Evolutionary conservation across 2,888 invertebrate species (phyloP).

Genomic region (Digitonthophagus gazella): DNA sequence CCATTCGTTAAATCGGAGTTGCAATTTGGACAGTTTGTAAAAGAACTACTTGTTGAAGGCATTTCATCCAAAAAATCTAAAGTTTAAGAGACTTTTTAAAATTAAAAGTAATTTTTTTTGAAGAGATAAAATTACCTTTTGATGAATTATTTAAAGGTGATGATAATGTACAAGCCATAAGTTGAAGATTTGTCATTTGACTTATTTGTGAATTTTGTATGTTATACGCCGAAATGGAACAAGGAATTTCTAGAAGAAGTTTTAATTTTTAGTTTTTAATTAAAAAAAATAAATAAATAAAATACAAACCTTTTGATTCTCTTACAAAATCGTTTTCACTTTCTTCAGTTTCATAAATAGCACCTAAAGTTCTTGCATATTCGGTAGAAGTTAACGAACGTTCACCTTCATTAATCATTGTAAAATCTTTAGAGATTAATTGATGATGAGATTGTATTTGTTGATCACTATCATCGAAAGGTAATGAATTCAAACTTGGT

Average conservation of each 20-base stretch:
- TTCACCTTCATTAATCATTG: conserved; percentile 23
- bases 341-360: conserved; percentile 26
- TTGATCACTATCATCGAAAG: conserved; percentile 8
- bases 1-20: background rate
- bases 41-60: background rate
- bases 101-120: background rate
- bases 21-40: background rate
- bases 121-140: background rate
- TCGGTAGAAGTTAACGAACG: too few relatives aligned
- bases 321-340: conserved; percentile 23
- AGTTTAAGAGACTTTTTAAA: background rate
- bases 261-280: too few relatives aligned
- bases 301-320: conserved; percentile 22
- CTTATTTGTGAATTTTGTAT: background rate
- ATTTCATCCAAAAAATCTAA: background rate
- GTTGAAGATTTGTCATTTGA: background rate
- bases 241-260: background rate
- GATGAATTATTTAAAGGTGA: background rate
- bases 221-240: background rate
- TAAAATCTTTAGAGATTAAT: too few relatives aligned
- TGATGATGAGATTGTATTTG: too few relatives aligned
- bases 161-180: background rate
- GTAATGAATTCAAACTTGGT: conserved; percentile 23
- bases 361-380: conserved; percentile 24
- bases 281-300: background rate